These are phyloP conservation scores for Dascyllus trimaculatus DNA, from an alignment of 2,113 vertebrate genomes.

Conservation along the genomic window DNA sequence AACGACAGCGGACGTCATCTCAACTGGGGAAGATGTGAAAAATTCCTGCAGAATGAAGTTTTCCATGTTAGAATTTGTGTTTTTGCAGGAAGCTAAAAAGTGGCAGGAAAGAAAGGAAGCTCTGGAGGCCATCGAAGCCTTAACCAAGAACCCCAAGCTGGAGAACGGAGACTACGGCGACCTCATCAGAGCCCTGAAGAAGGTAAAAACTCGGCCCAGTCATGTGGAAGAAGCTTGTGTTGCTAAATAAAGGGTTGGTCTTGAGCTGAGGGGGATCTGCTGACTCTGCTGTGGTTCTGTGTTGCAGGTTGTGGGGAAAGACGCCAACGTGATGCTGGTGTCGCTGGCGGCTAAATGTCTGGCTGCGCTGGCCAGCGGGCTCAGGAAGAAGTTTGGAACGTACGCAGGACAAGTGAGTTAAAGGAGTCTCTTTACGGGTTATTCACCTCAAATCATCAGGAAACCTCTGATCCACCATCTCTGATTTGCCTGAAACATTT, in stretches of 20 bases:
- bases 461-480: no score
- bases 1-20: no score
- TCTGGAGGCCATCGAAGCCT: slow-evolving; percentile 91
- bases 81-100: slow-evolving; percentile 95
- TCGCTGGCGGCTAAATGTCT: slow-evolving; percentile 96
- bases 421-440: neutral
- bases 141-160: slow-evolving; percentile 94
- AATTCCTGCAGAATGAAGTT: no score
- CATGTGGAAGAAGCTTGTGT: no score
- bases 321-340: slow-evolving; percentile 98
- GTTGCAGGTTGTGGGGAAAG: slow-evolving; percentile 94
- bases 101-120: slow-evolving; percentile 99
- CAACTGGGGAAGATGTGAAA: no score
- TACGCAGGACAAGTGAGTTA: slow-evolving; percentile 94
- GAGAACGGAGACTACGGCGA: slow-evolving; percentile 97
- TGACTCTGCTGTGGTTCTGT: neutral
- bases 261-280: no score
- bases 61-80: no score
- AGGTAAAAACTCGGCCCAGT: slow-evolving; percentile 81
- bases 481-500: no score
- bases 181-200: slow-evolving; percentile 94
- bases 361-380: slow-evolving; percentile 91
- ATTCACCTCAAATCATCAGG: no score
- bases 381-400: slow-evolving; percentile 98
- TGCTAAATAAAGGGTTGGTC: no score